Percentiles rank a stretch among this genome's conserved stretches.
phyloP scores from a whole-genome alignment of 2,113 vertebrate species.

The Tenebrosternarchus preto region DNA sequence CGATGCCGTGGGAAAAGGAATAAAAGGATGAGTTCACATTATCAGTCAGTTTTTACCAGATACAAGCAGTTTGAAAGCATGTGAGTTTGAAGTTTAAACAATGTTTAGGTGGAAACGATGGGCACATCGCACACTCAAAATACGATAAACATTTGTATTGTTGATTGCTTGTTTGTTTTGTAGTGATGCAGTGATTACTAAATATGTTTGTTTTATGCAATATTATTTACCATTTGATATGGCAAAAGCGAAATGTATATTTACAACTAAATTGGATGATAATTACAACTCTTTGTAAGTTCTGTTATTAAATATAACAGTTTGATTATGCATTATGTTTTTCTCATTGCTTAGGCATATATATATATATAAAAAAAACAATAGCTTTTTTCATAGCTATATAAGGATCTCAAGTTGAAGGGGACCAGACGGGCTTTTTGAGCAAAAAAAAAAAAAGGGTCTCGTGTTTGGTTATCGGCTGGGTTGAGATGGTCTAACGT shows the following conservation, averaged over 20 bases:
- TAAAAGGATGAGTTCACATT: too few species aligned
- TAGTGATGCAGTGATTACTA: too few species aligned
- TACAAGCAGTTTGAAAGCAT: background rate
- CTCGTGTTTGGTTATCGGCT: background rate
- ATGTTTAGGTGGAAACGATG: background rate
- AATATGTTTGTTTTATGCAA: background rate
- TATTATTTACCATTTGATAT: too few species aligned
- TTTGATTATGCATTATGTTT: too few species aligned
- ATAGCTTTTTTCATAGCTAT: background rate
- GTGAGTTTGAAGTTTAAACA: background rate
- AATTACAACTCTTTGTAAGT: too few species aligned
- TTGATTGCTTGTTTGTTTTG: background rate
- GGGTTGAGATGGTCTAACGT: background rate
- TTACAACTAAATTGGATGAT: too few species aligned
- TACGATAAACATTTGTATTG: background rate
- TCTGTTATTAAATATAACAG: too few species aligned
- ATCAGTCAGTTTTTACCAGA: slow-evolving; percentile 2
- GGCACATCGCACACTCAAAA: background rate
- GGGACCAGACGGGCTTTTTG: background rate
- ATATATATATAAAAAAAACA: background rate
- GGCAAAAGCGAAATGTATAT: too few species aligned
- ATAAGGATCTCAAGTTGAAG: too few species aligned
- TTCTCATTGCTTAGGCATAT: too few species aligned
- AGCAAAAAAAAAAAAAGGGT: background rate
- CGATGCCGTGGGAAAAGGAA: too few species aligned